These are phyloP conservation scores for Odontesthes bonariensis DNA, from an alignment of 2,113 vertebrate genomes.

Conservation along the genomic window DNA sequence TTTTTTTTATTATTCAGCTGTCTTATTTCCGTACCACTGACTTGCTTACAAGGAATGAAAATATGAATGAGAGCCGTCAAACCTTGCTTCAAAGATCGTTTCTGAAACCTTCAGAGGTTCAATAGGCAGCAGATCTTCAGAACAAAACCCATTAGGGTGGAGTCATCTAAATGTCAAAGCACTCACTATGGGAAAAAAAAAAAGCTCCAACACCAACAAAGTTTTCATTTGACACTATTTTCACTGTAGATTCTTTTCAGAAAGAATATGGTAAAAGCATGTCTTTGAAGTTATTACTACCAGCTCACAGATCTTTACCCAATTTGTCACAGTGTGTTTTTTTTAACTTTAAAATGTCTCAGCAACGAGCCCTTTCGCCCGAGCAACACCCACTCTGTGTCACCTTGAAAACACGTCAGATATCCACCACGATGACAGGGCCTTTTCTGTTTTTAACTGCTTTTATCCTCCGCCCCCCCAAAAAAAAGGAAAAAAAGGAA, in stretches of 20 bases:
- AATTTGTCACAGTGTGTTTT: conserved; percentile 36
- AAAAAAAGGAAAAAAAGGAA: background rate
- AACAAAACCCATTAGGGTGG: conserved; percentile 44
- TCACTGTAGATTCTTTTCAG: background rate
- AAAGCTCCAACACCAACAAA: conserved; percentile 4
- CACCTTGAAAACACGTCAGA: conserved; percentile 42
- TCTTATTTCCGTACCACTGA: conserved; percentile 66
- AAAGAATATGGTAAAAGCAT: conserved; percentile 6
- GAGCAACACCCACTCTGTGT: conserved; percentile 40
- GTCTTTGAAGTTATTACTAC: conserved; percentile 18
- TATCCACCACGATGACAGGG: conserved; percentile 23
- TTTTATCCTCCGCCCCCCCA: background rate
- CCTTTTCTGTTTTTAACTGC: conserved; percentile 18
- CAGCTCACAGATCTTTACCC: conserved; percentile 19
- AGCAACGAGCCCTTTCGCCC: conserved; percentile 27
- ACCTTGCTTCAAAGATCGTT: conserved; percentile 47
- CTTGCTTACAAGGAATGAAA: conserved; percentile 51
- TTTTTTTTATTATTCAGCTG: conserved; percentile 58
- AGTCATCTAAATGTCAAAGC: conserved; percentile 54
- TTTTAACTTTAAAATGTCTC: conserved; percentile 46
- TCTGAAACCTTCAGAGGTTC: conserved; percentile 44
- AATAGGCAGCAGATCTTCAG: conserved; percentile 38
- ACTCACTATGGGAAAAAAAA: conserved; percentile 21
- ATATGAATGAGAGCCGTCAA: conserved; percentile 48
- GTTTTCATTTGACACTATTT: conserved; percentile 25